Evolutionary conservation across 2,113 vertebrate genomes (phyloP).

Genomic region (Promerops cafer): DNA sequence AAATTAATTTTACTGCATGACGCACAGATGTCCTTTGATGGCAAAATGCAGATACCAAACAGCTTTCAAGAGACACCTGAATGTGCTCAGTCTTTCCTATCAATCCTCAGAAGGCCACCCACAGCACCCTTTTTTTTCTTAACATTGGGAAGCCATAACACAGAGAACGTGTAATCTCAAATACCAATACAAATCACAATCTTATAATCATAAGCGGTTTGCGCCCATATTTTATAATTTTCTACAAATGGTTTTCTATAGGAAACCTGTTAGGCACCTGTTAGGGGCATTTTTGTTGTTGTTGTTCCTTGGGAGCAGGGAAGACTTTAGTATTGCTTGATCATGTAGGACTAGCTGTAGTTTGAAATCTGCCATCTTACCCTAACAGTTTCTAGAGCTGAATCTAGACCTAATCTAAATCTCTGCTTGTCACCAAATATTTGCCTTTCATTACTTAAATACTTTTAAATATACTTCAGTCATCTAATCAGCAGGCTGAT

Average conservation of each 20-base stretch:
- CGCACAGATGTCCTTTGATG: background rate
- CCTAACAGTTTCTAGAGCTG: background rate
- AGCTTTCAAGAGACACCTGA: background rate
- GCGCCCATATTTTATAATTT: background rate
- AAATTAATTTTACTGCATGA: background rate
- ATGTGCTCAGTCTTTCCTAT: accelerated
- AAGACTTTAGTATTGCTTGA: background rate
- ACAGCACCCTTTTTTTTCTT: background rate
- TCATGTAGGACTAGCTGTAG: background rate
- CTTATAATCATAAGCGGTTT: accelerated
- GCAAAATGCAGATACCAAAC: background rate
- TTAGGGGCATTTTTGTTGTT: background rate
- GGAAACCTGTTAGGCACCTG: background rate
- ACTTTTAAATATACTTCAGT: background rate
- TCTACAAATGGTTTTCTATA: background rate
- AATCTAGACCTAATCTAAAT: background rate
- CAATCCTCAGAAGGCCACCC: background rate
- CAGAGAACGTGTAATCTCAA: background rate
- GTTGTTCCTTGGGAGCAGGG: accelerated
- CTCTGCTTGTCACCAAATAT: background rate
- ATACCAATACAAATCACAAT: background rate
- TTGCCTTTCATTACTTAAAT: background rate
- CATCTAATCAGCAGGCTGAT: background rate
- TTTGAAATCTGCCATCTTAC: background rate
- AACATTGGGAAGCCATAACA: background rate